phyloP scores from a whole-genome alignment of 2,888 invertebrate genomes.

The Cremastobaeus sp. region DNA sequence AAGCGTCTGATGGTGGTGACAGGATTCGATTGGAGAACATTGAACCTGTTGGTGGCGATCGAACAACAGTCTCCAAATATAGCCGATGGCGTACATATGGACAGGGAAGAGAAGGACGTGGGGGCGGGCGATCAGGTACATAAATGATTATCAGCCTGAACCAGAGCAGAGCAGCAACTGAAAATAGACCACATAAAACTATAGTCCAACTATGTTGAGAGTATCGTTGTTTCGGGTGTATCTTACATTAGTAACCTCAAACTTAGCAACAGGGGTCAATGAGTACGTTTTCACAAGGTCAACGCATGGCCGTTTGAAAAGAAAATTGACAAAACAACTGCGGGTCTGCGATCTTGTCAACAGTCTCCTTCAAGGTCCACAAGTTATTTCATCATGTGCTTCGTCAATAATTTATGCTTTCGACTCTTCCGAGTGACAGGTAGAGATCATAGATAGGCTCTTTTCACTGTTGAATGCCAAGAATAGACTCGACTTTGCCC shows the following conservation, averaged over 20 bases:
- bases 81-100: slow-evolving; percentile 94
- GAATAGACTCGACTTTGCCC: no score
- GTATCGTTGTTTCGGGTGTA: no score
- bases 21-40: slow-evolving; percentile 99
- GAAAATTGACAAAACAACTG: no score
- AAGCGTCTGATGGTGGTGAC: slow-evolving; percentile 74
- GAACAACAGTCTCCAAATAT: slow-evolving; percentile 98
- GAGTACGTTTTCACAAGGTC: slow-evolving; percentile 13
- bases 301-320: no score
- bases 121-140: slow-evolving; percentile 99
- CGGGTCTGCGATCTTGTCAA: slow-evolving; percentile 11
- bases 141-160: slow-evolving; percentile 75
- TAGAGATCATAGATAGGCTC: background rate
- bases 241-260: no score
- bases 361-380: slow-evolving; percentile 33
- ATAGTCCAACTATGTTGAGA: slow-evolving; percentile 39
- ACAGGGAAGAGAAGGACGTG: slow-evolving; percentile 92
- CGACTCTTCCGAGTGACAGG: background rate
- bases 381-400: background rate
- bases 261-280: no score
- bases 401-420: background rate
- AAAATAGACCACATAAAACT: slow-evolving; percentile 15
- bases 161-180: slow-evolving; percentile 73
- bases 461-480: background rate
- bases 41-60: slow-evolving; percentile 98